Base-by-base conservation (phyloP, 1,140 invertebrate genomes). In the Coelopa frigida region DNA sequence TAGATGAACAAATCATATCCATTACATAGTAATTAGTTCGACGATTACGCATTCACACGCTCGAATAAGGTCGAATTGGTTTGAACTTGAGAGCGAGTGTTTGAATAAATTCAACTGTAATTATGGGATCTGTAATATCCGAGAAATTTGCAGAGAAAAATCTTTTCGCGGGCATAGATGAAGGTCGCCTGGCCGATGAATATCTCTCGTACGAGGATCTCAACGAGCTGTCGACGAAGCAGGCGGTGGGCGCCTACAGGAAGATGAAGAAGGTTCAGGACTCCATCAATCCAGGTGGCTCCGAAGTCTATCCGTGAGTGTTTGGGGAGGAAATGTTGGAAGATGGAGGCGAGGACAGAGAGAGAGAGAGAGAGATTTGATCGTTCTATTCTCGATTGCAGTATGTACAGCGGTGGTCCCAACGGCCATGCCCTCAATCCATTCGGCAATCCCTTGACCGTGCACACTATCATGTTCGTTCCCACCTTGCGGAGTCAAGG, bases 381-480 rank as follows among this genome's bases (percentile, higher is more conserved):
- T n/a, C 33, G 17, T 15, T 38, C 22, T 4, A 15, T 23, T 38
- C 15, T 5, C 5, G n/a, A 15, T 23, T 42, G 11, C 7, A 27
- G 18, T 26, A 11, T 17, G 12, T 48, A 20, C 14, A 52, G 50
- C 14, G 18, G 22, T 31, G 50, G 50, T n/a, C 35, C 46, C 4
- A 15, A 26, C 12, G 46, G 29, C 23, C 7, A n/a, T 11, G 31
- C 46, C 8, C 14, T 48, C 6, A 70, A 87, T 4, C 78, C 80
- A 55, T 85, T 89, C 70, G 87, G 86, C 5, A 85, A 82, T 57
- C 87, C 88, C 0, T 68, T 91, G 3, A 75, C 80, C 0, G 68
- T 92, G 0, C 90, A 95, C 68, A 86, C 84, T 71, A 82, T 87
- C 0, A 94, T 95, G 90, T 95, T 94, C 59, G 77, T 92, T 22